A percentile compares a stretch with the other conserved stretches of the same genome.
These are phyloP conservation scores for Tauraco erythrolophus DNA, from an alignment of 2,113 vertebrate genomes.

Conservation along the genomic window DNA sequence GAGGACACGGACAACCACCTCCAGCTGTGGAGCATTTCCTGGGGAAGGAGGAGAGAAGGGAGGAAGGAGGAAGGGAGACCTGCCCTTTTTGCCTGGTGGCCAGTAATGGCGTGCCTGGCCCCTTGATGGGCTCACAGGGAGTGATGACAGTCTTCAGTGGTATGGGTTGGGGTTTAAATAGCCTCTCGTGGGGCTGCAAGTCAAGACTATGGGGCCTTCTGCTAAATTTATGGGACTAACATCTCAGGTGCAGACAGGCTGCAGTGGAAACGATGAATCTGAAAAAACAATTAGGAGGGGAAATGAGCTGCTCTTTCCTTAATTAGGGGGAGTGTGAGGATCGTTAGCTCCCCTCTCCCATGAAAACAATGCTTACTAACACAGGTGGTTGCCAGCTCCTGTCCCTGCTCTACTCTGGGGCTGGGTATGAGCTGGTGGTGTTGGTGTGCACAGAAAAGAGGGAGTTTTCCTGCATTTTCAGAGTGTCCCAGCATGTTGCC, in stretches of 20 bases:
- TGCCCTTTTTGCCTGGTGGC: background rate
- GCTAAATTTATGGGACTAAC: background rate
- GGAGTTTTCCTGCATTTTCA: background rate
- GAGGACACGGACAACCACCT: background rate
- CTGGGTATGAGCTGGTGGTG: background rate
- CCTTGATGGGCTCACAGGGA: background rate
- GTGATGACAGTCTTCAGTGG: no score
- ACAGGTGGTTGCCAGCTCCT: fast-evolving
- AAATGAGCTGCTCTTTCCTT: background rate
- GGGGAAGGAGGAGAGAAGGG: fast-evolving
- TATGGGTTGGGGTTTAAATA: background rate
- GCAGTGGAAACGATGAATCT: background rate
- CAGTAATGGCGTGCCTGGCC: background rate
- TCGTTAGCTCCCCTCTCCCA: background rate
- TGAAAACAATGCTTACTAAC: background rate
- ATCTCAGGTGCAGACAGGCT: background rate
- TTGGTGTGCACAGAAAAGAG: background rate
- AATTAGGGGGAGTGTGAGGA: background rate
- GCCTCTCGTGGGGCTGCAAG: background rate
- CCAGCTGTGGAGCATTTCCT: background rate
- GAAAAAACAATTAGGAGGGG: background rate
- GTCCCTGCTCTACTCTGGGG: background rate
- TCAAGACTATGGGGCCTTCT: background rate
- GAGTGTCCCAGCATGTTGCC: no score
- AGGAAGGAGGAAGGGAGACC: background rate